phyloP scores from a whole-genome alignment of 2,113 vertebrate genomes.

The Oryzias melastigma region DNA sequence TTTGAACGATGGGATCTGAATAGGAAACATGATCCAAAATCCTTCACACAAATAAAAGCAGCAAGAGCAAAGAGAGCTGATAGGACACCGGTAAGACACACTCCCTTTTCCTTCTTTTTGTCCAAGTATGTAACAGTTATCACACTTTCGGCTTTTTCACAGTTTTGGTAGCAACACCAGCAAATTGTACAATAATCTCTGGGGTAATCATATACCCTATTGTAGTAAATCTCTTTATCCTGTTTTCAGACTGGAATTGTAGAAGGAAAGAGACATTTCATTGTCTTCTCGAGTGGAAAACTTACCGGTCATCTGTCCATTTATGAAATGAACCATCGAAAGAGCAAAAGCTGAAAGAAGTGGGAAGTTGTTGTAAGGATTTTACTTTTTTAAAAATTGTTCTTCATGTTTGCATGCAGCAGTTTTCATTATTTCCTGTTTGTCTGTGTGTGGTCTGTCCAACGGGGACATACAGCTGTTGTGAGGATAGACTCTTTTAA shows the following conservation, averaged over 20 bases:
- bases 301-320: neutral
- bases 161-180: slow-evolving; percentile 37
- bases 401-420: slow-evolving; percentile 18
- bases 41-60: slow-evolving; percentile 41
- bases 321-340: slow-evolving; percentile 20
- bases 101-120: slow-evolving; percentile 40
- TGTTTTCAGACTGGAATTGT: slow-evolving; percentile 12
- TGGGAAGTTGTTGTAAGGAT: slow-evolving; percentile 13
- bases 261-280: slow-evolving; percentile 22
- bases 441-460: slow-evolving; percentile 23
- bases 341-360: neutral
- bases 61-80: slow-evolving; percentile 35
- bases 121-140: slow-evolving; percentile 20
- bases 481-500: slow-evolving; percentile 32
- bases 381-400: slow-evolving; percentile 8
- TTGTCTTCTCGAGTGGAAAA: slow-evolving; percentile 20
- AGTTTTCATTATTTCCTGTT: neutral
- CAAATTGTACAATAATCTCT: slow-evolving; percentile 47
- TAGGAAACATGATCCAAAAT: slow-evolving; percentile 47
- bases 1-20: slow-evolving; percentile 22
- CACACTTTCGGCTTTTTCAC: slow-evolving; percentile 18
- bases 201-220: slow-evolving; percentile 59
- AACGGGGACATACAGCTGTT: slow-evolving; percentile 38
- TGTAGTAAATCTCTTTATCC: slow-evolving; percentile 34
- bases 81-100: slow-evolving; percentile 10